These are phyloP conservation scores for Drosophila meridionalis DNA, from an alignment of 2,888 invertebrate genomes.

Conservation along the genomic window DNA sequence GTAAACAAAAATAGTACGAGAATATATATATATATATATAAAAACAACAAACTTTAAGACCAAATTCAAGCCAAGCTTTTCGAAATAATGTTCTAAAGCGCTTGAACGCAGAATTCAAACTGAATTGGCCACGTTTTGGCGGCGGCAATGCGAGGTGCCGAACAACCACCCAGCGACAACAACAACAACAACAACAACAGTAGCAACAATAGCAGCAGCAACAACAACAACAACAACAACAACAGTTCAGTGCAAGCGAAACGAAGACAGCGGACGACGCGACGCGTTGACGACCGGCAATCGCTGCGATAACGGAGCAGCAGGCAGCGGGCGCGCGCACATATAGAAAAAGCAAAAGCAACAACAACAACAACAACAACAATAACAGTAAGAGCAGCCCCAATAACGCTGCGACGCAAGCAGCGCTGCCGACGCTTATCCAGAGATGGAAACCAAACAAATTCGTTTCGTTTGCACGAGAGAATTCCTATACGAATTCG, in stretches of 20 bases:
- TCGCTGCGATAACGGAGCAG: slow-evolving; percentile 43
- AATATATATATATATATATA: not conserved
- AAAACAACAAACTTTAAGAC: not conserved
- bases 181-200: slow-evolving; percentile 24
- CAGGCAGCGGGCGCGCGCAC: not conserved
- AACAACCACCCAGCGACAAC: slow-evolving; percentile 31
- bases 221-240: not conserved
- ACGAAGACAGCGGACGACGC: slow-evolving; percentile 43
- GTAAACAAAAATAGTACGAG: slow-evolving; percentile 18
- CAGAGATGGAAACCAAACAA: slow-evolving; percentile 23
- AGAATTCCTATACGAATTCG: not conserved
- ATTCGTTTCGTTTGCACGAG: not conserved
- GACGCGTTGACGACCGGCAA: slow-evolving; percentile 18
- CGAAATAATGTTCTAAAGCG: slow-evolving; percentile 74
- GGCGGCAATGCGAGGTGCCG: slow-evolving; percentile 47
- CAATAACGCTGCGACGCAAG: slow-evolving; percentile 10
- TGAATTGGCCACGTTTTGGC: slow-evolving; percentile 79
- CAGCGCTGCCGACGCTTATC: slow-evolving; percentile 24
- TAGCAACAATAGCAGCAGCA: not conserved
- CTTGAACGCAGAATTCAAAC: slow-evolving; percentile 83
- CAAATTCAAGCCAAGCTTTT: slow-evolving; percentile 8
- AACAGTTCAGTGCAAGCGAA: slow-evolving; percentile 19
- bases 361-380: not conserved
- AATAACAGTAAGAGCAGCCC: not conserved
- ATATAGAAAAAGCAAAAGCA: not conserved